Evolutionary conservation across 1,140 invertebrate genomes (phyloP).

Genomic region (Drosophila saltans): DNA sequence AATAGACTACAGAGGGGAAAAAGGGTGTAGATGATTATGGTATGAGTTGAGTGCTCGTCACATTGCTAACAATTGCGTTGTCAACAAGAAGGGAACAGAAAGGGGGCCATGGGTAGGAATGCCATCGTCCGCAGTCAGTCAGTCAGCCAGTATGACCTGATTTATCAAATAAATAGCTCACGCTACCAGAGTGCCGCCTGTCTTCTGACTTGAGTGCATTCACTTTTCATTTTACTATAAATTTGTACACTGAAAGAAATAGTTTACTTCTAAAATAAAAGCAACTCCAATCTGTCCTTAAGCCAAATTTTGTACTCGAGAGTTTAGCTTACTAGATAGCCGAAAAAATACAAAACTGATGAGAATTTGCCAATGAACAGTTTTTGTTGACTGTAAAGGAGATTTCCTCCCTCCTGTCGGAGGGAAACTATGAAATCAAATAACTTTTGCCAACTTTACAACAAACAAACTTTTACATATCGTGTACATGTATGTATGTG

Average conservation of each 20-base stretch:
- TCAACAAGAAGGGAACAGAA: too few relatives aligned
- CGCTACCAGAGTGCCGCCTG: conserved; percentile 26
- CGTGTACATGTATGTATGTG: conserved; percentile 9
- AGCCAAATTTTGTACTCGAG: too few relatives aligned
- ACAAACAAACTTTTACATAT: conserved; percentile 39
- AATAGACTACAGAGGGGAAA: neutral
- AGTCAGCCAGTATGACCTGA: conserved; percentile 67
- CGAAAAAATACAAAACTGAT: neutral
- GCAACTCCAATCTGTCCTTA: too few relatives aligned
- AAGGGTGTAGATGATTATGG: conserved; percentile 21
- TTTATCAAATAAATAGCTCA: conserved; percentile 77
- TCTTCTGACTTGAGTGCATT: conserved; percentile 66
- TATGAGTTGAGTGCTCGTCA: conserved; percentile 37
- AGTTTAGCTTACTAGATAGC: too few relatives aligned
- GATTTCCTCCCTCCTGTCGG: neutral
- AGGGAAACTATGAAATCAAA: conserved; percentile 42
- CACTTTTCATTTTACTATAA: conserved; percentile 62
- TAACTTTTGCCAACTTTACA: conserved; percentile 64
- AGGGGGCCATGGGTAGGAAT: neutral
- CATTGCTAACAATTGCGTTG: conserved; percentile 45
- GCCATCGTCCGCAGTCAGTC: conserved; percentile 54
- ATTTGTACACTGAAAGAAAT: conserved; percentile 44
- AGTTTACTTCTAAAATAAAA: neutral
- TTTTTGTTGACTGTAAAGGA: neutral
- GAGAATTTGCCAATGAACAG: neutral